Evolutionary conservation across 2,797 vertebrate genomes (phyloP).

Genomic region (Sebastes baramenuke): DNA sequence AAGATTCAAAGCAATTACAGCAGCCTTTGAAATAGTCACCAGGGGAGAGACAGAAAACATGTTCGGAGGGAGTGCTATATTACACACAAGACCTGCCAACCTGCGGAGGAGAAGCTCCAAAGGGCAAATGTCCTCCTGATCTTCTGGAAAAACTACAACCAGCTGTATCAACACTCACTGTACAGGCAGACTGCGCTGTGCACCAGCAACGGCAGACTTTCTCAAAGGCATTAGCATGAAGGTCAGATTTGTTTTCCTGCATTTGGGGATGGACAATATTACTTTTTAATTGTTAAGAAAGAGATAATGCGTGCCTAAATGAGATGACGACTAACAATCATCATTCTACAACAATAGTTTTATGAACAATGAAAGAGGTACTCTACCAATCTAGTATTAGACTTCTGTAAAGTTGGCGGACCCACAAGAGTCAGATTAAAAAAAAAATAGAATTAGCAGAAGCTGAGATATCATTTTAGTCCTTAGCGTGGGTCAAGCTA

Average conservation of each 20-base stretch:
- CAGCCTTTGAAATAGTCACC: conserved; percentile 48
- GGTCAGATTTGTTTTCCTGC: conserved; percentile 16
- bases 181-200: not conserved
- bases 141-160: conserved; percentile 61
- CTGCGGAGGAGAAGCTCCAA: conserved; percentile 47
- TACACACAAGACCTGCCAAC: conserved; percentile 51
- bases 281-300: conserved; percentile 23
- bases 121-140: conserved; percentile 55
- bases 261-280: not conserved
- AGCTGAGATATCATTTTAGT: not conserved
- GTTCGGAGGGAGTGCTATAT: conserved; percentile 35
- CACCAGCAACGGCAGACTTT: not conserved
- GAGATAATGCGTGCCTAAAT: not conserved
- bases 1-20: conserved; percentile 46
- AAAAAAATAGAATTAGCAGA: not conserved
- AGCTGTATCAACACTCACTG: conserved; percentile 74
- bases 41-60: conserved; percentile 33
- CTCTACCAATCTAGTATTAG: not conserved
- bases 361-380: not conserved
- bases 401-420: not conserved
- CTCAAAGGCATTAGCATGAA: not conserved
- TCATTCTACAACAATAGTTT: not conserved
- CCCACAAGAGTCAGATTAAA: not conserved
- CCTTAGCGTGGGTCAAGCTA: not conserved
- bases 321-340: not conserved